Conservation (phyloP, 2,113 vertebrate genomes). For the Cairina moschata region DNA sequence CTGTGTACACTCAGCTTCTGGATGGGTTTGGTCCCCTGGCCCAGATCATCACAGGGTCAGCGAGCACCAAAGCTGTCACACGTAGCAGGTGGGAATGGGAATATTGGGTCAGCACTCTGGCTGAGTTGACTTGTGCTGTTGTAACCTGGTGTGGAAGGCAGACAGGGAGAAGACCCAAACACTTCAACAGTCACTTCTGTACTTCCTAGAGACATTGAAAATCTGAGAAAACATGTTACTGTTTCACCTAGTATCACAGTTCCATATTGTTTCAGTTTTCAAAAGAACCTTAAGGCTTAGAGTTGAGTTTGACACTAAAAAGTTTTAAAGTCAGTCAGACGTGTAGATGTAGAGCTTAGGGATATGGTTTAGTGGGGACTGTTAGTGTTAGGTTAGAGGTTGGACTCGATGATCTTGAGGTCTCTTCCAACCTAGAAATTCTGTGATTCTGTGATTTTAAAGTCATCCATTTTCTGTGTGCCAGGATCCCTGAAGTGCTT, state of each 20-base stretch:
- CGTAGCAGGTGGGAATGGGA: neutral
- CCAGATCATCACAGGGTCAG: neutral
- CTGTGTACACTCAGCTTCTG: constrained; percentile 13
- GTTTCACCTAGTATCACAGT: neutral
- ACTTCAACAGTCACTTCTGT: neutral
- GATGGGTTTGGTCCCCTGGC: constrained; percentile 13
- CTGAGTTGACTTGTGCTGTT: fast-evolving
- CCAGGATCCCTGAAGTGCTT: neutral
- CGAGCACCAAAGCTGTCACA: neutral
- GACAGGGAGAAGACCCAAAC: neutral
- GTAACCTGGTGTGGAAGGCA: neutral
- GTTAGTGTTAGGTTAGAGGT: no score
- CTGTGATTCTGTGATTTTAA: no score
- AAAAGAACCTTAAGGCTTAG: neutral
- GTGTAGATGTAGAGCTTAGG: no score
- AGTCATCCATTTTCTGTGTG: no score
- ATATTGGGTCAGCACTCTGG: neutral
- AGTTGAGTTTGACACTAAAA: neutral
- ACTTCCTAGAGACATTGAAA: neutral
- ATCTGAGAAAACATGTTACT: neutral
- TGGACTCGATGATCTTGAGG: no score
- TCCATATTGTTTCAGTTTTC: neutral
- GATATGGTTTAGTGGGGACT: no score
- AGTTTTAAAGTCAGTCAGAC: neutral
- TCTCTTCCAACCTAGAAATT: no score